Conservation (phyloP, 2,797 vertebrate species). For the Sebastes diaconus region DNA sequence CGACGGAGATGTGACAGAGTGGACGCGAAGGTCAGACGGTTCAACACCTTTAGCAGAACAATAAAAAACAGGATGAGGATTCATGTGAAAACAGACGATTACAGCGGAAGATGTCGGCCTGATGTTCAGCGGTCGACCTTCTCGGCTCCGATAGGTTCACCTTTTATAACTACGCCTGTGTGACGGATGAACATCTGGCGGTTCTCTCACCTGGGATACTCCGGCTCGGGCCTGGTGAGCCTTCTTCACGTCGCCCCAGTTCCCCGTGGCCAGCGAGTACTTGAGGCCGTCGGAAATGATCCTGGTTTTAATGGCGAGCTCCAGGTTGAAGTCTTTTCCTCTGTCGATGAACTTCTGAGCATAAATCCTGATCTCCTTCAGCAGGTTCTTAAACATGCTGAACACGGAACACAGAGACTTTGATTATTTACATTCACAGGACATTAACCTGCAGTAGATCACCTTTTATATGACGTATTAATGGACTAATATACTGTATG, state of each 20-base stretch:
- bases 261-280: conserved; percentile 96
- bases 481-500: too few relatives aligned
- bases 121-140: too few relatives aligned
- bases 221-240: conserved; percentile 98
- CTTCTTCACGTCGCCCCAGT: conserved; percentile 99
- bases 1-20: conserved; percentile 95
- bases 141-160: too few relatives aligned
- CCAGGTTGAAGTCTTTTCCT: conserved; percentile 98
- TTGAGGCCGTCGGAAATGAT: conserved; percentile 99
- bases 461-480: neutral
- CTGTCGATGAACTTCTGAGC: conserved; percentile 98
- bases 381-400: conserved; percentile 99
- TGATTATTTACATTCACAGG: neutral
- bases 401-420: neutral
- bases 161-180: too few relatives aligned
- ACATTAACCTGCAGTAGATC: neutral
- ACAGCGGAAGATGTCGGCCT: too few relatives aligned
- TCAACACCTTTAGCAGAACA: conserved; percentile 87
- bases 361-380: conserved; percentile 98
- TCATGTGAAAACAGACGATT: too few relatives aligned
- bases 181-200: neutral
- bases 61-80: neutral
- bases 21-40: conserved; percentile 96
- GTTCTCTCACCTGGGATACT: conserved; percentile 89
- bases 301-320: conserved; percentile 96